These are phyloP conservation scores for Temnothorax curvispinosus DNA, from an alignment of 1,140 invertebrate genomes.

Conservation along the genomic window DNA sequence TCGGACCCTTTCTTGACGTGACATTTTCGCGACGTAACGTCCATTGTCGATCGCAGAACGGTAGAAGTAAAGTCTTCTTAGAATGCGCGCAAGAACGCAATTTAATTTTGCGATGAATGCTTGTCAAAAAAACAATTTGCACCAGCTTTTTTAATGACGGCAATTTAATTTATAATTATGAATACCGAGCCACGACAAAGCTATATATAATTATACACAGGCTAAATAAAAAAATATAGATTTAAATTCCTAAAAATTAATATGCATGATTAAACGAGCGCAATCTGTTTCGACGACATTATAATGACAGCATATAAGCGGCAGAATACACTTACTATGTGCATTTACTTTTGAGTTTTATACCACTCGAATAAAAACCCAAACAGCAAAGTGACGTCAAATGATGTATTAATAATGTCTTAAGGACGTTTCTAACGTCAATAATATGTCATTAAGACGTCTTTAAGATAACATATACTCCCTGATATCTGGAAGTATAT, in stretches of 20 bases:
- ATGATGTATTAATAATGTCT: no score
- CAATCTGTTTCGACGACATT: background rate
- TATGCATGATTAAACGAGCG: background rate
- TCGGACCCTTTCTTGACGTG: background rate
- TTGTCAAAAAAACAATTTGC: background rate
- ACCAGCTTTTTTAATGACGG: background rate
- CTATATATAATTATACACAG: background rate
- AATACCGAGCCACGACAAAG: background rate
- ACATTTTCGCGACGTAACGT: background rate
- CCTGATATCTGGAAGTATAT: no score
- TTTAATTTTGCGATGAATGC: conserved; percentile 10
- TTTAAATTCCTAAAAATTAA: background rate
- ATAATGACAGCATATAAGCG: background rate
- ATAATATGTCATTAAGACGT: no score
- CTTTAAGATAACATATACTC: no score
- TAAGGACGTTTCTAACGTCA: no score
- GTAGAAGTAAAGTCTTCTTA: background rate
- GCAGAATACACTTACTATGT: background rate
- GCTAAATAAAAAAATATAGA: background rate
- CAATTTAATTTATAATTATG: background rate
- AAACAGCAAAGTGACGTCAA: no score
- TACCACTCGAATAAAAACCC: background rate
- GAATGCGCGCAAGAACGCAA: background rate
- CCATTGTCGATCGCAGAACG: background rate
- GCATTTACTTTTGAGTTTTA: background rate